Base-by-base conservation (phyloP, 2,888 invertebrate species). In the Epistrophella euchroma region DNA sequence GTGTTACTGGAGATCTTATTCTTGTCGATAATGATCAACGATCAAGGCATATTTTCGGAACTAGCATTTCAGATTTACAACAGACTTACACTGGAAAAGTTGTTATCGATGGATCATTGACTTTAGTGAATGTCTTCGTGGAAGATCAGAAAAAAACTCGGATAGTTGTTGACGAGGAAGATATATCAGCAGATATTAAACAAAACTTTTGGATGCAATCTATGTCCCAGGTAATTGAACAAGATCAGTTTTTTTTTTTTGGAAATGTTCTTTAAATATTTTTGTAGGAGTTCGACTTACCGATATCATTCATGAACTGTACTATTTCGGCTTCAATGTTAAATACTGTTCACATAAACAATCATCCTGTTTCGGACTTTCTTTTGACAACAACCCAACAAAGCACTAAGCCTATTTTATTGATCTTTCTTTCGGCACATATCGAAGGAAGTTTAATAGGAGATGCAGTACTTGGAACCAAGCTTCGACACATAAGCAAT, bases 31-130 rank as follows among this genome's bases (percentile, higher is more conserved):
- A 71, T 6, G 88, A 88, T 70, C 47, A 88, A 6, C 37, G 77
- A 10, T 45, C 78, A 0, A 88, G 88, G 15, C 88, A 88, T 68
- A 62, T 88, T 22, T 88, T 88, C n/a, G 87, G 87, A n/a, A 83
- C 83, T 13, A 83, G 47, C n/a, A 35, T 72, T 15, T 10, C 52
- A 37, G 87, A 88, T 4, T 88, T 91, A 6, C 89, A 90, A 72
- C 91, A 92, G 43, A 89, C 89, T 25, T 92, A 92, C 32, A 90
- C 89, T 0, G 91, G 90, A 22, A 89, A 83, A 72, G 88, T 92
- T 0, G 88, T 88, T 0, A 84, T 92, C 1, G 90, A 90, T 15
- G 91, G 91, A 1, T 89, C 90, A 0, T 77, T 92, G 47, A 90
- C 89, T 1, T 75, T 92, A 0, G 87, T 82, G 6, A 90, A 90